Percentiles rank a stretch among this genome's conserved stretches.
These are phyloP conservation scores for Arctia plantaginis DNA, from an alignment of 2,888 invertebrate species.

Conservation along the genomic window DNA sequence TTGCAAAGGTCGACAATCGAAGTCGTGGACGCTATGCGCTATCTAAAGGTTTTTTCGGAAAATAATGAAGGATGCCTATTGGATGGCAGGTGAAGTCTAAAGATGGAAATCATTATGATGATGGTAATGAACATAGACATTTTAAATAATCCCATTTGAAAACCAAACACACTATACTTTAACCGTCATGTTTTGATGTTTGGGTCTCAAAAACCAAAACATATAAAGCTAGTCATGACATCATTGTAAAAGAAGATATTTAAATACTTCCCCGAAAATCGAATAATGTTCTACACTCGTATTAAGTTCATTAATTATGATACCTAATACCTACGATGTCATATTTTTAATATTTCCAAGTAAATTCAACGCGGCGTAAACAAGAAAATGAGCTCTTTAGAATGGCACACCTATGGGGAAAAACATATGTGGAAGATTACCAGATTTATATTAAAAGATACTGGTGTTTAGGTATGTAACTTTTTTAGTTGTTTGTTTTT, in stretches of 20 bases:
- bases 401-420: conserved; percentile 23
- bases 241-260: not conserved
- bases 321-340: conserved; percentile 21
- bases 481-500: too few species aligned
- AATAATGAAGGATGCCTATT: too few species aligned
- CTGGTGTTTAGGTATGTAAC: not conserved
- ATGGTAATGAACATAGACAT: too few species aligned
- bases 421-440: conserved; percentile 4
- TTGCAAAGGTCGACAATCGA: too few species aligned
- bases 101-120: too few species aligned
- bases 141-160: too few species aligned
- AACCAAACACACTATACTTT: not conserved
- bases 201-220: not conserved
- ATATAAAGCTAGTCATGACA: not conserved
- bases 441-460: not conserved
- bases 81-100: too few species aligned
- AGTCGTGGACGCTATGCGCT: too few species aligned
- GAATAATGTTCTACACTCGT: not conserved
- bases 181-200: not conserved
- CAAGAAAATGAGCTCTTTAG: conserved; percentile 9
- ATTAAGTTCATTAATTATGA: conserved; percentile 34
- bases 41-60: too few species aligned
- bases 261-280: not conserved
- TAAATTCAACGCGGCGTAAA: conserved; percentile 32
- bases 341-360: conserved; percentile 33